Evolutionary conservation across 2,888 invertebrate species (phyloP).

Genomic region (Cheilosia soror): DNA sequence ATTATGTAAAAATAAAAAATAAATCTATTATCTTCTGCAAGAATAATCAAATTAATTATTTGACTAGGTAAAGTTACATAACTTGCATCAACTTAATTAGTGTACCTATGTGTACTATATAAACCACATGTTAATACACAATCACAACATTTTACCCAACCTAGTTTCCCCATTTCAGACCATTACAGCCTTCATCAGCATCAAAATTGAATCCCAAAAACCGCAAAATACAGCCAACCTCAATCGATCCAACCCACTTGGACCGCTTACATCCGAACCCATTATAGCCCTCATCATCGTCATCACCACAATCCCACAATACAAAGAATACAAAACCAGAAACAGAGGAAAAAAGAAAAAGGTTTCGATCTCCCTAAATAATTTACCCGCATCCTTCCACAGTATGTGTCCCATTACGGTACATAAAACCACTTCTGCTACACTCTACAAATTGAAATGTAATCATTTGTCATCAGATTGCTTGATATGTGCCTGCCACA

Average conservation of each 20-base stretch:
- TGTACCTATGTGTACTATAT: neutral
- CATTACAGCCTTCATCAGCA: conserved; percentile 35
- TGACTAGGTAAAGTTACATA: no score
- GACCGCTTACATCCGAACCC: conserved; percentile 15
- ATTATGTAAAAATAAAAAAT: no score
- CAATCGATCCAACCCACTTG: neutral
- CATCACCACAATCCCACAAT: conserved; percentile 22
- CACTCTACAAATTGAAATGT: conserved; percentile 71
- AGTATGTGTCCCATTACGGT: conserved; percentile 51
- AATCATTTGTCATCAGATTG: conserved; percentile 70
- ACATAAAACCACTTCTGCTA: conserved; percentile 70
- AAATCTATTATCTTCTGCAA: no score
- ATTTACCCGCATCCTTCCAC: conserved; percentile 45
- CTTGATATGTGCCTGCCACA: conserved; percentile 44
- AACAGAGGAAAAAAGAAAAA: conserved; percentile 14
- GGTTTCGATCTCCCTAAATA: conserved; percentile 47
- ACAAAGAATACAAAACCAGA: neutral
- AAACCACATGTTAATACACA: neutral
- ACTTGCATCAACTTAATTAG: no score
- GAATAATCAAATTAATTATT: no score
- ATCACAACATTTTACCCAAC: conserved; percentile 38
- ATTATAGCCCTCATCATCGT: conserved; percentile 38
- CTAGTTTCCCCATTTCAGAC: conserved; percentile 15
- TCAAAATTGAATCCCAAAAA: conserved; percentile 1
- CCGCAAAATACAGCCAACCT: conserved; percentile 7